A percentile compares a stretch with the other conserved stretches of the same genome.
These are phyloP conservation scores for Lepus oiostolus DNA, from an alignment of 2,797 vertebrate species.

Conservation along the genomic window DNA sequence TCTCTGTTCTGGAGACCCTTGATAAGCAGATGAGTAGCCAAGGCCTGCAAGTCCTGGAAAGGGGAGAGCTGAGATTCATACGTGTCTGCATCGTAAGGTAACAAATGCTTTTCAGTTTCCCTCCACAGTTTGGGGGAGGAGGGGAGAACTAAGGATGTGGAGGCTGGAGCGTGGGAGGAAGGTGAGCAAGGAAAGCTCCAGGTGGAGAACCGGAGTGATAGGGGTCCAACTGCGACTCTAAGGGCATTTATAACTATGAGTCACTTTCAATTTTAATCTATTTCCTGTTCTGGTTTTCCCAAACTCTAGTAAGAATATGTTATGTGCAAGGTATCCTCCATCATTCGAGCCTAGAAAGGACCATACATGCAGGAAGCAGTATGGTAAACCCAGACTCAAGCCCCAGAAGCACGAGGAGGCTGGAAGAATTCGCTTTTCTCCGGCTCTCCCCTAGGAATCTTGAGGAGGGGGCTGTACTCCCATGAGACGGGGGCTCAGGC, in stretches of 20 bases:
- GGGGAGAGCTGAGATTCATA: neutral
- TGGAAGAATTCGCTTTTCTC: neutral
- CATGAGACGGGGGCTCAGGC: neutral
- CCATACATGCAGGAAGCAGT: neutral
- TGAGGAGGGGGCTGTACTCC: neutral
- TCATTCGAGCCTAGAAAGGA: neutral
- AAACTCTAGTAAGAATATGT: neutral
- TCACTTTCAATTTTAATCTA: neutral
- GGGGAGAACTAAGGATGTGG: neutral
- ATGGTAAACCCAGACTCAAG: neutral
- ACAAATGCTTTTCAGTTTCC: neutral
- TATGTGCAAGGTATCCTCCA: neutral
- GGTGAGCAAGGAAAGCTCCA: neutral
- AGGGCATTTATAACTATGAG: neutral
- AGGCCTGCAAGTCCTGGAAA: neutral
- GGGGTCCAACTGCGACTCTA: neutral
- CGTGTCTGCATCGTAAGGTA: neutral
- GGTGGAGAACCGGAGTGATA: too few species aligned
- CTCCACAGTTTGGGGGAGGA: neutral
- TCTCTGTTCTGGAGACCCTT: neutral
- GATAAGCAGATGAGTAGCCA: conserved; percentile 14
- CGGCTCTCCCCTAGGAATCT: neutral
- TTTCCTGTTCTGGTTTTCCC: neutral
- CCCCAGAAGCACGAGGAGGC: neutral
- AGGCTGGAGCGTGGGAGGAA: neutral